Evolutionary conservation across 2,888 invertebrate species (phyloP), one percentile per base, ranked within the genome.

Genomic region (Nemapogon koenigi): DNA sequence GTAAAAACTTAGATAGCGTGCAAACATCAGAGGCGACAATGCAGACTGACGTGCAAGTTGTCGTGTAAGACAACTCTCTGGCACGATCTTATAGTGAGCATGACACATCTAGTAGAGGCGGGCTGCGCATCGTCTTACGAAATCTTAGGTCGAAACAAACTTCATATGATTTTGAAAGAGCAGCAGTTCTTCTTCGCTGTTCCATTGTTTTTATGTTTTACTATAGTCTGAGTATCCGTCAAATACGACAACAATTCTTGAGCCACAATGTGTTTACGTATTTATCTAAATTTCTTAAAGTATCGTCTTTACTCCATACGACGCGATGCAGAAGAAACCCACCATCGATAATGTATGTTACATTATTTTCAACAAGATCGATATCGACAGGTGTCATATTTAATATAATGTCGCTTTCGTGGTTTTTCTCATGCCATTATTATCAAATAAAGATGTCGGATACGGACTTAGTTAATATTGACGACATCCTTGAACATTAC

Each of bases 161-260:
- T 57, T 56, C 52, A 49, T 51, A 57, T 30, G 55, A 46, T 53
- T 46, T 55, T 47, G 51, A 57, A 51, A 54, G 48, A 38, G 53
- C 55, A 50, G 53, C 52, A 49, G 57, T 58, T 55, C 55, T 52
- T 53, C 57, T 56, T 43, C 41, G 52, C 43, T 53, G 57, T 45
- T 61, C 55, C 50, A 52, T 41, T 44, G 57, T 50, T 61, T 62
- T 58, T 33, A 55, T 53, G 40, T 57, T 57, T 53, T 55, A 50
- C 44, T 51, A 37, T 50, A 47, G 46, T 57, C 51, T 30, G 51
- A 50, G 43, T 57, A 56, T 43, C 53, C 53, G 42, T 56, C 53
- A 49, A 59, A 57, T 51, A 55, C 51, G 46, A 55, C 48, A 52
- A 50, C 37, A 38, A 46, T 48, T 41, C 38, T 36, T 29, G 50